phyloP scores from a whole-genome alignment of 2,797 vertebrate species.

The Epinephelus coioides region DNA sequence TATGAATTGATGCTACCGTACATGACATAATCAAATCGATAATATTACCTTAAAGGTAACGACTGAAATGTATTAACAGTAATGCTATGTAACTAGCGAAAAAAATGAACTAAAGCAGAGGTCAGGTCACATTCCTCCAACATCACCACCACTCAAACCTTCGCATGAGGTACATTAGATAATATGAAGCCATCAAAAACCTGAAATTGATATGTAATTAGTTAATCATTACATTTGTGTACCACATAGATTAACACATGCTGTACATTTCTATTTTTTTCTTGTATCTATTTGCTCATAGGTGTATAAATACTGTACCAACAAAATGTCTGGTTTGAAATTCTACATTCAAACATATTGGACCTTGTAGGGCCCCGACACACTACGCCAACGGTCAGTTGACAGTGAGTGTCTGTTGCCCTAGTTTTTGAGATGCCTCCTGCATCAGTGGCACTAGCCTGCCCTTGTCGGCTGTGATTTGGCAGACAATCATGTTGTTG shows the following conservation, averaged over 20 bases:
- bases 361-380: neutral
- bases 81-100: neutral
- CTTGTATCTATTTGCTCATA: too few relatives aligned
- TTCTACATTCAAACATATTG: neutral
- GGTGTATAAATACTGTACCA: too few relatives aligned
- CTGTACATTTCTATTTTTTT: neutral
- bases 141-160: neutral
- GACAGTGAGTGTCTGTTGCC: too few relatives aligned
- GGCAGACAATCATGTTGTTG: too few relatives aligned
- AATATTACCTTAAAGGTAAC: neutral
- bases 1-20: neutral
- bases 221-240: neutral
- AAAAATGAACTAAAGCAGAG: neutral
- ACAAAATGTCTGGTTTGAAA: neutral
- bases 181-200: neutral
- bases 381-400: too few relatives aligned
- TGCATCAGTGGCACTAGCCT: too few relatives aligned
- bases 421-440: too few relatives aligned
- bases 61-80: neutral
- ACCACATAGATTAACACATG: neutral
- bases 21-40: neutral
- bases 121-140: neutral
- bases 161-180: neutral
- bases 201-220: neutral
- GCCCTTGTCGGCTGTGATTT: too few relatives aligned